A percentile compares a stretch with the other conserved stretches of the same genome.
Conservation (phyloP, 37 sponge, comb jelly and placozoan genomes). For the Beroe ovata region DNA sequence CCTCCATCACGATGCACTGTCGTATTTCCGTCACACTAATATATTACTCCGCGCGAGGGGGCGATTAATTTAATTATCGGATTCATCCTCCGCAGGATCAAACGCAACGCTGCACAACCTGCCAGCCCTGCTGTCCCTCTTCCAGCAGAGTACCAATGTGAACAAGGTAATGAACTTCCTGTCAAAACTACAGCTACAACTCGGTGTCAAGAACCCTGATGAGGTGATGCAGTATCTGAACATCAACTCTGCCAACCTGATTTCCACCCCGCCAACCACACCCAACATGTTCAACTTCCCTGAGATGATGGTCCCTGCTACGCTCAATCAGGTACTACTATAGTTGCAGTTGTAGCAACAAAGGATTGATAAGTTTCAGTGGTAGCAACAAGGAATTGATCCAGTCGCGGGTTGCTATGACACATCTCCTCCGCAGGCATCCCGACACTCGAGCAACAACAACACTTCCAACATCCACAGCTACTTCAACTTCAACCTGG, state of each 20-base stretch:
- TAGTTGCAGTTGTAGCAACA: too few relatives aligned
- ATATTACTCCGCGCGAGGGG: too few relatives aligned
- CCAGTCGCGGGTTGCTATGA: background rate
- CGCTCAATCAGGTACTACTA: constrained; percentile 52
- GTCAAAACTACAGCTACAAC: constrained; percentile 31
- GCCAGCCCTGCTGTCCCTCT: constrained; percentile 32
- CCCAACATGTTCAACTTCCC: constrained; percentile 55
- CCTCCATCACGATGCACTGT: too few relatives aligned
- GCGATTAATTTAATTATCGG: too few relatives aligned
- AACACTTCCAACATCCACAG: constrained; percentile 45
- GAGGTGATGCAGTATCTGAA: constrained; percentile 40
- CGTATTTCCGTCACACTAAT: too few relatives aligned
- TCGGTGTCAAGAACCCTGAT: constrained; percentile 25
- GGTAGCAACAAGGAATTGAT: too few relatives aligned
- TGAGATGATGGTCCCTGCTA: constrained; percentile 17
- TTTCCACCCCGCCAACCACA: background rate
- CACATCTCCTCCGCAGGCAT: background rate
- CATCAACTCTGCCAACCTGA: constrained; percentile 44
- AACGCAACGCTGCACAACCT: constrained; percentile 44
- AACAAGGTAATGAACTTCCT: constrained; percentile 33
- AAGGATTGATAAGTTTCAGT: too few relatives aligned
- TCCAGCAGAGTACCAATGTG: constrained; percentile 37
- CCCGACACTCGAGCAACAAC: background rate
- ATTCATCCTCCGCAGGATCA: constrained; percentile 17
- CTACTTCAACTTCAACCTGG: constrained; percentile 64